Evolutionary conservation across 1,140 invertebrate species (phyloP).

Genomic region (Calosoma granatense): DNA sequence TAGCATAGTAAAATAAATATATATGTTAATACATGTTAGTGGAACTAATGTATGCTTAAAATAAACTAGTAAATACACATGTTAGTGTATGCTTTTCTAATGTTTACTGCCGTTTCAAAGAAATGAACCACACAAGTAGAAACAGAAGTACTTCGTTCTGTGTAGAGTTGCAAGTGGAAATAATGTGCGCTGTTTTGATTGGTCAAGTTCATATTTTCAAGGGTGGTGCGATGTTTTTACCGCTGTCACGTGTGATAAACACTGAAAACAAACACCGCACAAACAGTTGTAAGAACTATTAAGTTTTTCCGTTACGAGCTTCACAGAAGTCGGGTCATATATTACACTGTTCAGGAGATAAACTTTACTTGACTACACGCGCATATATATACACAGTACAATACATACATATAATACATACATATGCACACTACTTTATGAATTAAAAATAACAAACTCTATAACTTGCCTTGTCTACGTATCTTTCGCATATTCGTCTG

Average conservation of each 20-base stretch:
- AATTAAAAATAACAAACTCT: conserved; percentile 3
- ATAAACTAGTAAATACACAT: too few species aligned
- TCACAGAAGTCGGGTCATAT: background rate
- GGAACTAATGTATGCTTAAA: too few species aligned
- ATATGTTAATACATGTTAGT: too few species aligned
- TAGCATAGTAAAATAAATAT: too few species aligned
- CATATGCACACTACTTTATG: background rate
- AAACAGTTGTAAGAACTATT: conserved; percentile 5
- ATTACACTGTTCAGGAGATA: conserved; percentile 7
- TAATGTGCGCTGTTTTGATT: conserved; percentile 5
- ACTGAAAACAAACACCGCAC: background rate
- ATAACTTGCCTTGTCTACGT: too few species aligned
- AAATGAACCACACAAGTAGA: too few species aligned
- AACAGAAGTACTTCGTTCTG: too few species aligned
- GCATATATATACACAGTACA: background rate
- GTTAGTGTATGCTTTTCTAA: too few species aligned
- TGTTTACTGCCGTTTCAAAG: too few species aligned
- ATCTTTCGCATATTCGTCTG: too few species aligned
- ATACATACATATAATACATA: background rate
- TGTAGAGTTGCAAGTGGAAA: too few species aligned
- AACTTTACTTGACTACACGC: background rate
- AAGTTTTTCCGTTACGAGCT: background rate
- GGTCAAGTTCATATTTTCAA: background rate
- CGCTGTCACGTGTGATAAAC: conserved; percentile 4
- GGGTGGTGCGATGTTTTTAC: background rate